Evolutionary conservation across 2,888 invertebrate genomes (phyloP).

Genomic region (Ellobium chinense): DNA sequence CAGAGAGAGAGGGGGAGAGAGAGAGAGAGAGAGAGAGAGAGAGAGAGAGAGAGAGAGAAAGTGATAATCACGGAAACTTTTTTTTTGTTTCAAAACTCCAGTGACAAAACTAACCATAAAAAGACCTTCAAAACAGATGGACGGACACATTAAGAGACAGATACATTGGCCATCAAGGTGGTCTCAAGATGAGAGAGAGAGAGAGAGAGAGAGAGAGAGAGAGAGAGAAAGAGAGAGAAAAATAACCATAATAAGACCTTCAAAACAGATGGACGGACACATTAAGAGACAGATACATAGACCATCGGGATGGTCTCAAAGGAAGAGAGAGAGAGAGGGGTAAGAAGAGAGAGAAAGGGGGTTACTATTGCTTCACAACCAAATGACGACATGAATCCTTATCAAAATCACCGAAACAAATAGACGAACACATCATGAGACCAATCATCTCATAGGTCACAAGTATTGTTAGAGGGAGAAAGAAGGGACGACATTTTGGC

Average conservation of each 20-base stretch:
- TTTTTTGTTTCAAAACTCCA: neutral
- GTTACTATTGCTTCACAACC: no score
- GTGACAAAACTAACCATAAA: neutral
- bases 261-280: no score
- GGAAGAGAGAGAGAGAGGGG: neutral
- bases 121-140: neutral
- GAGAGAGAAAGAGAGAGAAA: neutral
- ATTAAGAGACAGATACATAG: no score
- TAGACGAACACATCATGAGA: no score
- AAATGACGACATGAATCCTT: no score
- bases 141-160: neutral
- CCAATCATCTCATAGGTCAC: no score
- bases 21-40: no score
- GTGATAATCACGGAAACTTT: neutral
- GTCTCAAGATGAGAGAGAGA: neutral
- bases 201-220: conserved; percentile 7
- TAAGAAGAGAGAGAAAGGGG: neutral
- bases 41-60: neutral
- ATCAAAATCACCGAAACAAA: no score
- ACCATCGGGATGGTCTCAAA: no score
- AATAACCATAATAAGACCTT: neutral
- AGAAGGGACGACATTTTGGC: no score
- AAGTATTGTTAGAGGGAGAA: no score
- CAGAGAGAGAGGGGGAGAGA: neutral
- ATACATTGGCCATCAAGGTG: neutral